These are phyloP conservation scores for Papilio dardanus DNA, from an alignment of 1,140 invertebrate species.

Conservation along the genomic window DNA sequence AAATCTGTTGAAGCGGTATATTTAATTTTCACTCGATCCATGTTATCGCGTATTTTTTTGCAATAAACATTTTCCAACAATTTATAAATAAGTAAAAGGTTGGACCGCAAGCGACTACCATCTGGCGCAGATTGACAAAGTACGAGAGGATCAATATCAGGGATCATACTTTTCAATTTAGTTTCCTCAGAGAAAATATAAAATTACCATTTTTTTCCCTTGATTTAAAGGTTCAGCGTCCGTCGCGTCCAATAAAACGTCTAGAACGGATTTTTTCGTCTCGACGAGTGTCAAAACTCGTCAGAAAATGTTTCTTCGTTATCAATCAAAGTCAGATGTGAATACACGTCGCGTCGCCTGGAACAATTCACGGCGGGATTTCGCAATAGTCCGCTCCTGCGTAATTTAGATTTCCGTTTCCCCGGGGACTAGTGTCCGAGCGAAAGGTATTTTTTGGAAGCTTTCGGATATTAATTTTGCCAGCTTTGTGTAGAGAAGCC, in stretches of 20 bases:
- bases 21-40: background rate
- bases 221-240: conserved; percentile 21
- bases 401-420: conserved; percentile 24
- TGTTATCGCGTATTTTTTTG: background rate
- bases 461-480: background rate
- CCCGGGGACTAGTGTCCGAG: background rate
- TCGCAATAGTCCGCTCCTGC: conserved; percentile 13
- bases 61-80: background rate
- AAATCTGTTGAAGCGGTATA: background rate
- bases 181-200: conserved; percentile 19
- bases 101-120: background rate
- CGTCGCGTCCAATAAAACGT: conserved; percentile 23
- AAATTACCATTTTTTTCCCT: conserved; percentile 22
- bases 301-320: conserved; percentile 21
- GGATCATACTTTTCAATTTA: conserved; percentile 25
- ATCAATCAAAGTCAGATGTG: conserved; percentile 23
- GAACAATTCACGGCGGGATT: conserved; percentile 2
- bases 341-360: conserved; percentile 1
- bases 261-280: background rate
- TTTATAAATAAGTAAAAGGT: conserved; percentile 9
- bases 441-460: conserved; percentile 11
- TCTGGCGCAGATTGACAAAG: conserved; percentile 17
- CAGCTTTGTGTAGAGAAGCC: background rate
- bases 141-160: conserved; percentile 17
- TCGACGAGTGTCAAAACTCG: conserved; percentile 9